These are phyloP conservation scores for Notospermus geniculatus DNA, from an alignment of 1,140 invertebrate genomes.

Conservation along the genomic window DNA sequence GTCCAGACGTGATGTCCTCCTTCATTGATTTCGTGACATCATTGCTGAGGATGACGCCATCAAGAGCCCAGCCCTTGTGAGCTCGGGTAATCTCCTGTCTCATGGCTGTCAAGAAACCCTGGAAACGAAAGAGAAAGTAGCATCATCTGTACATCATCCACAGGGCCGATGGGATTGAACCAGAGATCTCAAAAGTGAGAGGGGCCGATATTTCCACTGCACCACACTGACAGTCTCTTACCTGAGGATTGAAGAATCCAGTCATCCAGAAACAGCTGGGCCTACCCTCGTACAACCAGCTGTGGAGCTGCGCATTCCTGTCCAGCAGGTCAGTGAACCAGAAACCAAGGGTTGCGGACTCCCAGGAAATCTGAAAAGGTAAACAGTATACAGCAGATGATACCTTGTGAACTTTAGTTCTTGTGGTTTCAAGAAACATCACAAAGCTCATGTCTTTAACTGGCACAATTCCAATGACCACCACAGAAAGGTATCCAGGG, in stretches of 20 bases:
- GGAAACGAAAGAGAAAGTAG: slow-evolving; percentile 47
- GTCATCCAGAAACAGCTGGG: slow-evolving; percentile 94
- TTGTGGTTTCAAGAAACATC: not conserved
- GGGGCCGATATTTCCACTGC: not conserved
- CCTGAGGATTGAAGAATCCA: slow-evolving; percentile 96
- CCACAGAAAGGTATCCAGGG: not conserved
- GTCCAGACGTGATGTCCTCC: slow-evolving; percentile 52
- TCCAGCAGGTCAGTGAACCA: slow-evolving; percentile 96
- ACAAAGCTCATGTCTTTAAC: not conserved
- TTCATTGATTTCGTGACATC: slow-evolving; percentile 54
- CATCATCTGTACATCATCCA: slow-evolving; percentile 9
- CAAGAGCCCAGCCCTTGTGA: slow-evolving; percentile 56
- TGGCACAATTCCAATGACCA: not conserved
- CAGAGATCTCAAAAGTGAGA: not conserved
- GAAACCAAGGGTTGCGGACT: slow-evolving; percentile 92
- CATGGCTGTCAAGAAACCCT: slow-evolving; percentile 61
- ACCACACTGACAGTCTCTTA: slow-evolving; percentile 14
- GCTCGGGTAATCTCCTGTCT: slow-evolving; percentile 56
- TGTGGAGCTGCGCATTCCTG: slow-evolving; percentile 70
- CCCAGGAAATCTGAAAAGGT: slow-evolving; percentile 73
- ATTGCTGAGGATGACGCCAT: slow-evolving; percentile 52
- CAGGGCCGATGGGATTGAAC: not conserved
- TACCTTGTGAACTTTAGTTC: not conserved
- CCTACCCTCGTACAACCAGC: slow-evolving; percentile 77
- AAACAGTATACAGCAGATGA: slow-evolving; percentile 4